A percentile compares a stretch with the other conserved stretches of the same genome.
These are phyloP conservation scores for Riptortus pedestris DNA, from an alignment of 1,140 invertebrate genomes.

Conservation along the genomic window DNA sequence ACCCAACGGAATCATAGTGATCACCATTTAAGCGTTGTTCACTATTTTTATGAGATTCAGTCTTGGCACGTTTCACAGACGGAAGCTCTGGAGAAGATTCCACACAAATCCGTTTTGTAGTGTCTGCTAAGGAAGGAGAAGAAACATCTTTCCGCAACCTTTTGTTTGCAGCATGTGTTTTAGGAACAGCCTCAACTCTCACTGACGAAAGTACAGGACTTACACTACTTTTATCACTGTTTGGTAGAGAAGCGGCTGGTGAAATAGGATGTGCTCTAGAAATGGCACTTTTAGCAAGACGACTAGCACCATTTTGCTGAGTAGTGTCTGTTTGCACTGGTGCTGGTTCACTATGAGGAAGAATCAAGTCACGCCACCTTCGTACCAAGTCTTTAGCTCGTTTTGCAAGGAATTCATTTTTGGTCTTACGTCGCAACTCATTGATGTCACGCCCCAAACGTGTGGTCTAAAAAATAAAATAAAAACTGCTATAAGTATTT, in stretches of 20 bases:
- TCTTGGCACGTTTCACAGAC: constrained; percentile 23
- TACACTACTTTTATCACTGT: constrained; percentile 28
- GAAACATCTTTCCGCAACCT: constrained; percentile 46
- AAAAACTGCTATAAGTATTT: no score
- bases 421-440: constrained; percentile 74
- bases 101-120: neutral
- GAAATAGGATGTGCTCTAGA: constrained; percentile 27
- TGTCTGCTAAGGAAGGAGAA: neutral
- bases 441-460: constrained; percentile 89
- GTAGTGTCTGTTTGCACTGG: constrained; percentile 8
- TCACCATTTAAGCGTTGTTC: constrained; percentile 40
- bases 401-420: constrained; percentile 68
- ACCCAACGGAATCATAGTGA: constrained; percentile 23
- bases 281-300: constrained; percentile 21
- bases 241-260: constrained; percentile 30
- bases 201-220: constrained; percentile 28
- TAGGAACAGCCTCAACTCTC: constrained; percentile 40
- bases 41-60: constrained; percentile 32
- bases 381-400: constrained; percentile 83
- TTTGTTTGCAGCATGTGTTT: constrained; percentile 51
- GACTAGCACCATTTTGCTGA: constrained; percentile 29
- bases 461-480: constrained; percentile 51
- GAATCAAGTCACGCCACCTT: constrained; percentile 74
- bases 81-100: constrained; percentile 24
- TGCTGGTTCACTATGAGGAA: constrained; percentile 41